Evolutionary conservation across 2,888 invertebrate genomes (phyloP).

Genomic region (Megalurothrips usitatus): DNA sequence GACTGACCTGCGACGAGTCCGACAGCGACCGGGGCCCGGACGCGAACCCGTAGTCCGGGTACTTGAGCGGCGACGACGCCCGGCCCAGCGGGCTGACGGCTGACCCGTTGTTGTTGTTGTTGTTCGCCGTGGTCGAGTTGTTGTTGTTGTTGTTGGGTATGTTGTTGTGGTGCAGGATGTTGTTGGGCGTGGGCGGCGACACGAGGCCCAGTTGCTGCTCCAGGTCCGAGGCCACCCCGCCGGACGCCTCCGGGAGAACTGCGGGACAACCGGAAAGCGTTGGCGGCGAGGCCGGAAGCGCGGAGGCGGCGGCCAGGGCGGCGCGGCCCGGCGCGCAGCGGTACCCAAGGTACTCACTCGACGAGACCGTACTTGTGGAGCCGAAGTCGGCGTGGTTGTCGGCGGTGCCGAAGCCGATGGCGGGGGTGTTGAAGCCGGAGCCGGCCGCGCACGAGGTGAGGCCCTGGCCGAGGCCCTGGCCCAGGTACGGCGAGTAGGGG

Average conservation of each 20-base stretch:
- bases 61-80: slow-evolving; percentile 55
- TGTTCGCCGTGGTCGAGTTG: slow-evolving; percentile 44
- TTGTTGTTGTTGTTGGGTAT: slow-evolving; percentile 32
- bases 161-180: slow-evolving; percentile 19
- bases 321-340: background rate
- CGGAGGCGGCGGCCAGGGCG: too few species aligned
- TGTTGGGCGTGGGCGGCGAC: slow-evolving; percentile 47
- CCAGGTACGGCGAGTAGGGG: slow-evolving; percentile 78
- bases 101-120: slow-evolving; percentile 44
- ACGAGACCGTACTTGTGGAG: slow-evolving; percentile 45
- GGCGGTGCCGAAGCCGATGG: slow-evolving; percentile 65
- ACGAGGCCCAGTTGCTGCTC: slow-evolving; percentile 44
- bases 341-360: slow-evolving; percentile 43
- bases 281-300: background rate
- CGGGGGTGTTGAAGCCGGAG: slow-evolving; percentile 62
- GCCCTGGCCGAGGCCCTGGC: slow-evolving; percentile 45
- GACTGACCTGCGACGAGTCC: slow-evolving; percentile 77
- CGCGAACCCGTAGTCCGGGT: slow-evolving; percentile 61
- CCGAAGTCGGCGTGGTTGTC: slow-evolving; percentile 53
- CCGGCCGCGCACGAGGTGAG: slow-evolving; percentile 43
- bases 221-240: slow-evolving; percentile 54
- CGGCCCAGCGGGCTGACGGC: slow-evolving; percentile 52
- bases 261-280: background rate
- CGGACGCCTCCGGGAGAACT: slow-evolving; percentile 52
- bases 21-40: slow-evolving; percentile 71